These are phyloP conservation scores for Amiota mariae DNA, from an alignment of 2,888 invertebrate genomes.

Conservation along the genomic window DNA sequence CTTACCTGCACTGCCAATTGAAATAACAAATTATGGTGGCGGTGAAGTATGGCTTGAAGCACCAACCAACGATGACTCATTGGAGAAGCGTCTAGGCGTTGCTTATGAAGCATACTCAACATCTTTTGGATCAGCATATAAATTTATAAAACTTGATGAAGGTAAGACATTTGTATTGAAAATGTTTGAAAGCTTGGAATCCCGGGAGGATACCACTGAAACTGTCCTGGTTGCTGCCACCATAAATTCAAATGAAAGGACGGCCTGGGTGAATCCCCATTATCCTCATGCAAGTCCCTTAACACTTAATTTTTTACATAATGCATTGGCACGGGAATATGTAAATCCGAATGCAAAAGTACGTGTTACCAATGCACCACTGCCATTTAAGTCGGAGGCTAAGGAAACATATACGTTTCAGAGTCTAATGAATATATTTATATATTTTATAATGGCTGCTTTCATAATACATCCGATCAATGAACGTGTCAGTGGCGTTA, in stretches of 20 bases:
- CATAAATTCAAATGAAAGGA: background rate
- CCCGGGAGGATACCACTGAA: background rate
- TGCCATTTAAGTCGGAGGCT: slow-evolving; percentile 78
- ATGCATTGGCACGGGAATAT: slow-evolving; percentile 38
- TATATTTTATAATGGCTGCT: slow-evolving; percentile 74
- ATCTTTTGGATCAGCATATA: slow-evolving; percentile 26
- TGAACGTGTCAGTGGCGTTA: slow-evolving; percentile 80
- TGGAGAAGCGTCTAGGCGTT: no score
- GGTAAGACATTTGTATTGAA: slow-evolving; percentile 12
- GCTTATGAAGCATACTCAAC: slow-evolving; percentile 29
- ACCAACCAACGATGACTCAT: background rate
- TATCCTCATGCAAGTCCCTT: slow-evolving; percentile 35
- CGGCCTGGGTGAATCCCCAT: slow-evolving; percentile 48
- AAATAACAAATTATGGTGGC: background rate
- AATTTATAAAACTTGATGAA: background rate
- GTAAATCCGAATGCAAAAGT: slow-evolving; percentile 43
- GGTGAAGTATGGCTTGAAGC: background rate
- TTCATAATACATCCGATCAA: slow-evolving; percentile 76
- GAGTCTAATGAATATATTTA: background rate
- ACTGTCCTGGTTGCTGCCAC: slow-evolving; percentile 41
- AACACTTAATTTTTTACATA: slow-evolving; percentile 43
- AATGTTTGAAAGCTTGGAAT: background rate
- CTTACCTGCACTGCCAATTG: background rate
- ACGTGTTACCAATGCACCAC: slow-evolving; percentile 78
- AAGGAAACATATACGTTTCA: no score